These are phyloP conservation scores for Ctena decussata DNA, from an alignment of 2,888 invertebrate species.

Conservation along the genomic window DNA sequence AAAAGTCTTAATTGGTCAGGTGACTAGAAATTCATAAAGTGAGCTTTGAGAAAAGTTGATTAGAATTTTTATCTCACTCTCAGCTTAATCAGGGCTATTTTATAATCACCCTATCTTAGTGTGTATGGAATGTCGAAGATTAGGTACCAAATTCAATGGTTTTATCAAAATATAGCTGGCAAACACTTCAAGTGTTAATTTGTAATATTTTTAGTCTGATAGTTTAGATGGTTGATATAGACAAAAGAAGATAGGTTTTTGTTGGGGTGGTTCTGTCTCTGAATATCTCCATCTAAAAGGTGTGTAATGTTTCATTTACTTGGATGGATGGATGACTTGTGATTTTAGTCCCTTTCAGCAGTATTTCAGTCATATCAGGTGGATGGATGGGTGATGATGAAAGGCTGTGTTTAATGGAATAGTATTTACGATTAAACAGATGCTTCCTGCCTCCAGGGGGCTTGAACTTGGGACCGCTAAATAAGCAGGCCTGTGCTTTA, in stretches of 20 bases:
- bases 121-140: slow-evolving; percentile 65
- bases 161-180: slow-evolving; percentile 68
- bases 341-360: no score
- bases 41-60: slow-evolving; percentile 58
- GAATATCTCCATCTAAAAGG: neutral
- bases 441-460: no score
- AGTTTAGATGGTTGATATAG: slow-evolving; percentile 16
- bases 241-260: neutral
- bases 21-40: slow-evolving; percentile 53
- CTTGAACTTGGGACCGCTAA: no score
- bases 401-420: no score
- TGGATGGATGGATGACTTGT: no score
- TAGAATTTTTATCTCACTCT: slow-evolving; percentile 60
- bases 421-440: no score
- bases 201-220: slow-evolving; percentile 66
- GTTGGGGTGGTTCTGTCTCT: neutral
- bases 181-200: slow-evolving; percentile 69
- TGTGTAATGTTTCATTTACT: neutral
- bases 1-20: slow-evolving; percentile 49
- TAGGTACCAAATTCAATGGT: slow-evolving; percentile 65
- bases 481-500: no score
- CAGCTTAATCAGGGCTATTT: slow-evolving; percentile 61
- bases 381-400: no score
- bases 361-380: no score
- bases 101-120: slow-evolving; percentile 67